Evolutionary conservation across 2,797 vertebrate species (phyloP).

Genomic region (Denticeps clupeoides): DNA sequence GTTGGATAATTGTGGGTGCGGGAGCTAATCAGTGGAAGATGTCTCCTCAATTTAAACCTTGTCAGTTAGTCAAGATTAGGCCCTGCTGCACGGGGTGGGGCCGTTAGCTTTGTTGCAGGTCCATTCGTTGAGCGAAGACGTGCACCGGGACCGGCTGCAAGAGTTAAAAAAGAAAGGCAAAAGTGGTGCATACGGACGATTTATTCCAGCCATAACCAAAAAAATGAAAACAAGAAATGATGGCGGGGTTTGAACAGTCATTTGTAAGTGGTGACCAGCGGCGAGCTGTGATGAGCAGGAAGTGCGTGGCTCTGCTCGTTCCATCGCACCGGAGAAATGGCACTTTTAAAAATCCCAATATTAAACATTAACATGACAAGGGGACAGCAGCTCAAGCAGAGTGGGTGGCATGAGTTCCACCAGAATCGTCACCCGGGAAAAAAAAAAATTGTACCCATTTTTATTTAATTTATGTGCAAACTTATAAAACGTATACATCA

Average conservation of each 20-base stretch:
- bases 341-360: conserved; percentile 18
- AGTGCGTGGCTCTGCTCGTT: conserved; percentile 39
- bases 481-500: conserved; percentile 19
- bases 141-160: conserved; percentile 76
- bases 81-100: conserved; percentile 84
- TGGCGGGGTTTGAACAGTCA: conserved; percentile 49
- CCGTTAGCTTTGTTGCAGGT: conserved; percentile 99
- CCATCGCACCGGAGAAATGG: conserved; percentile 33
- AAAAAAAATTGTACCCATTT: conserved; percentile 18
- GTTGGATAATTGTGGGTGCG: conserved; percentile 99
- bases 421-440: conserved; percentile 4
- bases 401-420: background rate
- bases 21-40: conserved; percentile 99
- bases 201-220: conserved; percentile 46
- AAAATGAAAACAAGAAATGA: conserved; percentile 40
- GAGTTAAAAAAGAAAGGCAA: conserved; percentile 43
- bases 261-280: conserved; percentile 55
- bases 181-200: conserved; percentile 47
- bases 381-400: background rate
- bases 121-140: conserved; percentile 60
- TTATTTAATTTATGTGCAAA: conserved; percentile 26
- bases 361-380: conserved; percentile 23
- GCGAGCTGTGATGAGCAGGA: conserved; percentile 32
- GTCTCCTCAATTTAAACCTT: conserved; percentile 99
- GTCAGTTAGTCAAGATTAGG: conserved; percentile 99